These are phyloP conservation scores for Leptinotarsa undecemlineata DNA, from an alignment of 1,140 invertebrate genomes.

Conservation along the genomic window DNA sequence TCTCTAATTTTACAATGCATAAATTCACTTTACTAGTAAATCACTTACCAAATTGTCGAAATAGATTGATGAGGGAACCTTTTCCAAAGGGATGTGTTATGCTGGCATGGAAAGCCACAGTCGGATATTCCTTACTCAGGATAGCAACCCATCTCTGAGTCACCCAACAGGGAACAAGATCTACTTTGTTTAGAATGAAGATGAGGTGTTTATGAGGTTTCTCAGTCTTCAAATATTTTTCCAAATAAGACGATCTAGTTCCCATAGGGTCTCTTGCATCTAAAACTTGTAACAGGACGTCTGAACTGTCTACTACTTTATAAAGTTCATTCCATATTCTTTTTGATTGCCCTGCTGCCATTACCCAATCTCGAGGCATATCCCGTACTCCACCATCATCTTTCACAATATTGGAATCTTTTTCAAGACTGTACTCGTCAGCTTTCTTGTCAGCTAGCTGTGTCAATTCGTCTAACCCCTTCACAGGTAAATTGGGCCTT, in stretches of 20 bases:
- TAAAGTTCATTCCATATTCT: conserved; percentile 99
- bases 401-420: conserved; percentile 81
- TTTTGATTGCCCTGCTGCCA: conserved; percentile 92
- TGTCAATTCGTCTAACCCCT: conserved; percentile 72
- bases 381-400: conserved; percentile 81
- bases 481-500: conserved; percentile 79
- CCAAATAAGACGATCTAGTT: conserved; percentile 91
- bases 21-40: background rate
- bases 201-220: conserved; percentile 94
- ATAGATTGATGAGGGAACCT: conserved; percentile 93
- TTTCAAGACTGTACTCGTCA: conserved; percentile 76
- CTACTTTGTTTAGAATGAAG: conserved; percentile 94
- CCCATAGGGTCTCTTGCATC: conserved; percentile 96
- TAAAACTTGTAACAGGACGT: conserved; percentile 92
- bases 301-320: conserved; percentile 98
- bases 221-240: conserved; percentile 85
- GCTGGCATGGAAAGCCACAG: conserved; percentile 97
- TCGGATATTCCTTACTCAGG: conserved; percentile 93
- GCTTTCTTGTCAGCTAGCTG: conserved; percentile 70
- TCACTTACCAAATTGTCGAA: conserved; percentile 85
- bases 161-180: conserved; percentile 95
- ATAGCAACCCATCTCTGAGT: conserved; percentile 95
- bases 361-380: conserved; percentile 80
- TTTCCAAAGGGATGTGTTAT: conserved; percentile 98
- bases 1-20: too few relatives aligned